These are phyloP conservation scores for Trididemnum nubilum DNA, from an alignment of 23 tunicate species.

Conservation along the genomic window DNA sequence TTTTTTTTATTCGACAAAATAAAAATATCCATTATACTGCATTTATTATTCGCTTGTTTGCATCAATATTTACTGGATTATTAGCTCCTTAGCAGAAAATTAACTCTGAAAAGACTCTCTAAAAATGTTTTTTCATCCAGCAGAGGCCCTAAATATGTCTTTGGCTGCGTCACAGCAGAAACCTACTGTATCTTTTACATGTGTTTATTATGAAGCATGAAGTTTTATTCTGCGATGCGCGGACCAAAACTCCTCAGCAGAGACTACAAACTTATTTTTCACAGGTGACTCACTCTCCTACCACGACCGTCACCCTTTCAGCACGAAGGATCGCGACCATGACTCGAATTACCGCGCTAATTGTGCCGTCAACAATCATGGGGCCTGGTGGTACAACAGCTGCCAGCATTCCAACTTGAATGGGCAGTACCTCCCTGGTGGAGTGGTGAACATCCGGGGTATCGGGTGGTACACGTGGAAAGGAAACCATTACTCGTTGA, in stretches of 20 bases:
- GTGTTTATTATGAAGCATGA: no score
- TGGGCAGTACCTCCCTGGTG: conserved; percentile 32
- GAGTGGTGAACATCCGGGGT: conserved; percentile 5
- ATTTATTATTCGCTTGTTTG: no score
- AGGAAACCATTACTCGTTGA: conserved; percentile 29
- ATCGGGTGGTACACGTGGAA: conserved; percentile 32
- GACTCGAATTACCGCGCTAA: conserved; percentile 1
- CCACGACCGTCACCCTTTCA: conserved; percentile 8
- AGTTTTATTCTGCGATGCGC: no score
- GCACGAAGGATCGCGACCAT: conserved; percentile 36
- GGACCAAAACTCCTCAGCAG: neutral
- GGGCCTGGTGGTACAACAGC: conserved; percentile 49
- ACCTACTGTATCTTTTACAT: no score
- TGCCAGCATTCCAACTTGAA: conserved; percentile 39
- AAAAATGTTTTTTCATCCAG: no score
- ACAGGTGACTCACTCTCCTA: conserved; percentile 26
- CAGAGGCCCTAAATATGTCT: no score
- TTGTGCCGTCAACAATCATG: conserved; percentile 29
- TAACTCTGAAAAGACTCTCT: no score
- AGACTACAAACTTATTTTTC: neutral
- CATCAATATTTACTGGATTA: no score
- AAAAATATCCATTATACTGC: neutral
- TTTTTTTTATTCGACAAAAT: no score
- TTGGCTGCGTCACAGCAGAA: no score
- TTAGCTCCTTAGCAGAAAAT: no score